A percentile compares a stretch with the other conserved stretches of the same genome.
phyloP scores from a whole-genome alignment of 2,888 invertebrate genomes.

The Argyra leucocephala region DNA sequence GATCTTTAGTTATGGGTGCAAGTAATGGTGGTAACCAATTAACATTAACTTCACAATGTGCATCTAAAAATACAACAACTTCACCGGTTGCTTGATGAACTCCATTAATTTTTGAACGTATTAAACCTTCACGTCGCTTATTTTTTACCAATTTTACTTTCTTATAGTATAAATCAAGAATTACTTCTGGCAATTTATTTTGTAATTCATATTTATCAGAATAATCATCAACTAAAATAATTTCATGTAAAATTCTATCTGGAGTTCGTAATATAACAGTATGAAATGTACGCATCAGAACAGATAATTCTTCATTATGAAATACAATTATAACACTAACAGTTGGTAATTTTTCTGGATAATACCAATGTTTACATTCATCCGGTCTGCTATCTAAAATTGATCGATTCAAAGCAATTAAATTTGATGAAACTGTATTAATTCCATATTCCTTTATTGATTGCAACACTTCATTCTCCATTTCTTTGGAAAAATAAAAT shows the following conservation, averaged over 20 bases:
- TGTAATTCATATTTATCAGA: slow-evolving; percentile 71
- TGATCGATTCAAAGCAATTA: slow-evolving; percentile 51
- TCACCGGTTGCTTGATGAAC: slow-evolving; percentile 73
- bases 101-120: slow-evolving; percentile 80
- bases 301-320: slow-evolving; percentile 99
- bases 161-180: background rate
- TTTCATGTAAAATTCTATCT: slow-evolving; percentile 61
- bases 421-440: background rate
- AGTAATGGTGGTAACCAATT: slow-evolving; percentile 85
- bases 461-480: background rate
- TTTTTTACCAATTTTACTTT: slow-evolving; percentile 40
- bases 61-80: slow-evolving; percentile 77
- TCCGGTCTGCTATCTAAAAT: slow-evolving; percentile 40
- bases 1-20: slow-evolving; percentile 69
- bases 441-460: background rate
- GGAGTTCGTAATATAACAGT: slow-evolving; percentile 89
- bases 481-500: background rate
- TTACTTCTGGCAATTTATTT: slow-evolving; percentile 54
- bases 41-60: slow-evolving; percentile 76
- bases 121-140: slow-evolving; percentile 66
- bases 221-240: slow-evolving; percentile 81
- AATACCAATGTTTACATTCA: slow-evolving; percentile 45
- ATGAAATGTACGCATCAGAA: slow-evolving; percentile 85
- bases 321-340: slow-evolving; percentile 95
- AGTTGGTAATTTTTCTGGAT: slow-evolving; percentile 59